phyloP scores from a whole-genome alignment of 2,888 invertebrate genomes.

The Phragmatobia fuliginosa region DNA sequence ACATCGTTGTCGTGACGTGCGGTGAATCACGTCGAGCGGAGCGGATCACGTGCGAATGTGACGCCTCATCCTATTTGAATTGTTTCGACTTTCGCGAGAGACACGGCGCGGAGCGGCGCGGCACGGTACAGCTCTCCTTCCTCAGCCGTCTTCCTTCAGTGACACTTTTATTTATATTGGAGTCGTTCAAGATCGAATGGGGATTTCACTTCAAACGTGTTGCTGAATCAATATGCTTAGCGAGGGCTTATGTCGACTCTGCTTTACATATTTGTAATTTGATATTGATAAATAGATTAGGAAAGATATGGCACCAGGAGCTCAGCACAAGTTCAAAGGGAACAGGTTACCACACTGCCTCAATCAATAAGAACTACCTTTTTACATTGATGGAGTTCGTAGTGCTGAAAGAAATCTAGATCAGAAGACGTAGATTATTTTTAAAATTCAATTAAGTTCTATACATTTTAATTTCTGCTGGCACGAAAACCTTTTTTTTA shows the following conservation, averaged over 20 bases:
- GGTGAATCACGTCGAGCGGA: conserved; percentile 29
- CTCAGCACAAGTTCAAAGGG: not conserved
- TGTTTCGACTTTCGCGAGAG: conserved; percentile 30
- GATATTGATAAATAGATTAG: conserved; percentile 13
- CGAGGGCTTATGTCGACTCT: conserved; percentile 18
- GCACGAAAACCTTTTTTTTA: too few species aligned
- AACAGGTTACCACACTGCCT: not conserved
- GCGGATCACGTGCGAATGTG: conserved; percentile 44
- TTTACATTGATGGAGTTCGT: too few species aligned
- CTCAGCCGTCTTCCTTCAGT: conserved; percentile 37
- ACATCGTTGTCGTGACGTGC: conserved; percentile 22
- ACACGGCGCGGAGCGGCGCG: not conserved
- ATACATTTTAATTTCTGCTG: too few species aligned
- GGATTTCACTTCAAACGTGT: conserved; percentile 47
- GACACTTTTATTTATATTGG: conserved; percentile 53
- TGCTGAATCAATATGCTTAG: conserved; percentile 46
- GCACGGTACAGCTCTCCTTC: conserved; percentile 12
- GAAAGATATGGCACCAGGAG: not conserved
- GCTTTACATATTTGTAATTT: conserved; percentile 21
- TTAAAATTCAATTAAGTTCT: too few species aligned
- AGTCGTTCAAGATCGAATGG: conserved; percentile 47
- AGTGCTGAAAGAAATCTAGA: too few species aligned
- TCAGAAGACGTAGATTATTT: too few species aligned
- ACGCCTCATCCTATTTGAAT: conserved; percentile 46
- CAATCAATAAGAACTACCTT: not conserved